phyloP scores from a whole-genome alignment of 2,888 invertebrate species.

The Rhamphomyia laevipes region DNA sequence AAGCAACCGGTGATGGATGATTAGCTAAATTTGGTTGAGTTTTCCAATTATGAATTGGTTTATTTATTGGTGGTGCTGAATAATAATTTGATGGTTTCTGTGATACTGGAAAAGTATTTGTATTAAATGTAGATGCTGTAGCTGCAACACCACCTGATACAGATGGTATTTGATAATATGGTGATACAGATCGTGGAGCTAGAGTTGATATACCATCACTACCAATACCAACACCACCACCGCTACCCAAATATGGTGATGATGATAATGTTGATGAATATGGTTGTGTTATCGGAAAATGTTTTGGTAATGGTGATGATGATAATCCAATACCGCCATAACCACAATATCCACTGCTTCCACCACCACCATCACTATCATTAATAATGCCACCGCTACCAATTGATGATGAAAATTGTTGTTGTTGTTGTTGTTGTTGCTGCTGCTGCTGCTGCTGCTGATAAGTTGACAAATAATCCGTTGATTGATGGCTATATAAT shows the following conservation, averaged over 20 bases:
- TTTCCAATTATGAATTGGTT: constrained; percentile 18
- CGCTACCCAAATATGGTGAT: neutral
- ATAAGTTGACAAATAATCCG: constrained; percentile 40
- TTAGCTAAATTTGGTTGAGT: constrained; percentile 7
- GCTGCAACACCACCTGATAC: neutral
- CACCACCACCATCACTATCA: neutral
- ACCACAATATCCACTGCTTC: neutral
- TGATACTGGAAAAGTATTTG: constrained; percentile 1
- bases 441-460: constrained; percentile 27
- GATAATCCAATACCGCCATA: neutral
- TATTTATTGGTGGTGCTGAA: constrained; percentile 3
- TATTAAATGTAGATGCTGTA: neutral
- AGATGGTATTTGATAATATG: neutral
- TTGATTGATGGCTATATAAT: neutral
- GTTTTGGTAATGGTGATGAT: neutral
- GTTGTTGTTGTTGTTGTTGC: constrained; percentile 7
- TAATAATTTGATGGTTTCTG: constrained; percentile 4
- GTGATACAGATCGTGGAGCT: constrained; percentile 25
- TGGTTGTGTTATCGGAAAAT: neutral
- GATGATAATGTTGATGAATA: neutral
- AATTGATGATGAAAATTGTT: constrained; percentile 5
- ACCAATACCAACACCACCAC: neutral
- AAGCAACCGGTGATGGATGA: constrained; percentile 20
- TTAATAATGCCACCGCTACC: neutral
- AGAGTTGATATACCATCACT: neutral